These are phyloP conservation scores for Cyprinodon tularosa DNA, from an alignment of 2,113 vertebrate species.

Conservation along the genomic window DNA sequence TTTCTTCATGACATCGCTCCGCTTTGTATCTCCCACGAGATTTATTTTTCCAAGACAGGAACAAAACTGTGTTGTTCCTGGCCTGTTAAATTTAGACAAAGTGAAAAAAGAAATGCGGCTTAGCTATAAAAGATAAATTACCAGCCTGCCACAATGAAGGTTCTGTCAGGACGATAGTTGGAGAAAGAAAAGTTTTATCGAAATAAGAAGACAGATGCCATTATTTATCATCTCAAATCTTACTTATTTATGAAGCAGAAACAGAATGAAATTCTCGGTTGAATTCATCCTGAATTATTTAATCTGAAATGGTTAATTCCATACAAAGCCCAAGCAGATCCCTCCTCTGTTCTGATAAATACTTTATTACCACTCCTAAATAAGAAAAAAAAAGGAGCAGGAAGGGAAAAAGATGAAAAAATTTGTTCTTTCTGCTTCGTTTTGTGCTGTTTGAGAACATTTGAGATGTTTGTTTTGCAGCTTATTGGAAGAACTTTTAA, in stretches of 20 bases:
- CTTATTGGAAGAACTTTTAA: constrained; percentile 12
- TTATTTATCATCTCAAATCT: constrained; percentile 81
- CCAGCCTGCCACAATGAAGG: constrained; percentile 16
- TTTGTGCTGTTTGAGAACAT: constrained; percentile 25
- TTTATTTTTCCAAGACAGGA: constrained; percentile 1
- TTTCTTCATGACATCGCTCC: constrained; percentile 5
- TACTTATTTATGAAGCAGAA: constrained; percentile 82
- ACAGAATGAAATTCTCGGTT: constrained; percentile 81
- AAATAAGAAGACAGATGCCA: constrained; percentile 76
- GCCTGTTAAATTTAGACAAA: background rate
- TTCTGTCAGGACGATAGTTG: constrained; percentile 24
- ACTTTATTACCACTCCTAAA: constrained; percentile 77
- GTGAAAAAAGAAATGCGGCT: background rate
- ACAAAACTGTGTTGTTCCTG: background rate
- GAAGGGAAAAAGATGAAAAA: background rate
- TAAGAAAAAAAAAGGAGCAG: constrained; percentile 59
- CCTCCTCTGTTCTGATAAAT: constrained; percentile 82
- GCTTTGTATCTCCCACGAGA: constrained; percentile 18
- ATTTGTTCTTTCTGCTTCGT: constrained; percentile 26
- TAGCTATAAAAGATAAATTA: constrained; percentile 18
- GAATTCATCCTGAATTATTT: constrained; percentile 82
- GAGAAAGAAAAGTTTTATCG: constrained; percentile 65
- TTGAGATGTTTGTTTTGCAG: constrained; percentile 17
- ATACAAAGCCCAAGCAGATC: constrained; percentile 78
- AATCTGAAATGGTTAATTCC: constrained; percentile 82